Evolutionary conservation across 1,140 invertebrate genomes (phyloP).

Genomic region (Luehdorfia chinensis): DNA sequence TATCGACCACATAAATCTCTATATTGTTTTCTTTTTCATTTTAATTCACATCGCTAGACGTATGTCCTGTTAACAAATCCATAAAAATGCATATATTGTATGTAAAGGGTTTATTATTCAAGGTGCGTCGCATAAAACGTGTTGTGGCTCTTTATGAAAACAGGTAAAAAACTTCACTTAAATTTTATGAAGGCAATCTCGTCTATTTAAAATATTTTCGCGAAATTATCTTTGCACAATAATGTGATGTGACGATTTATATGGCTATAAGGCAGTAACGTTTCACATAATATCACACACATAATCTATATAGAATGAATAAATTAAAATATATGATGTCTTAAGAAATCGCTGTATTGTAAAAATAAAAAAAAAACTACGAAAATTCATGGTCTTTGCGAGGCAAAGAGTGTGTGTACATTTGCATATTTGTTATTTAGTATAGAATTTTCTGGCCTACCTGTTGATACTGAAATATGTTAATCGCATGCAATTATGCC

Average conservation of each 20-base stretch:
- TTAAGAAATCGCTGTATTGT: too few species aligned
- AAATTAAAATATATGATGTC: too few species aligned
- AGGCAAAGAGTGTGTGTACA: too few species aligned
- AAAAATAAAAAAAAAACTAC: too few species aligned
- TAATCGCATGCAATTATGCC: background rate
- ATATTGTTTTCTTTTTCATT: slow-evolving; percentile 14
- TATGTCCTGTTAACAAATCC: slow-evolving; percentile 13
- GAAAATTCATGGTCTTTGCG: too few species aligned
- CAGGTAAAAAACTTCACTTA: slow-evolving; percentile 4
- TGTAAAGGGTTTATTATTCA: slow-evolving; percentile 33
- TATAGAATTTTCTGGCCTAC: too few species aligned
- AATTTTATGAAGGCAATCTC: slow-evolving; percentile 15
- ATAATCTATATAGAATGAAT: too few species aligned
- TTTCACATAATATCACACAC: too few species aligned
- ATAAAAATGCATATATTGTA: slow-evolving; percentile 12
- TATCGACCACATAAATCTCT: slow-evolving; percentile 10
- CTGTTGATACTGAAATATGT: too few species aligned
- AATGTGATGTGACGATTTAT: too few species aligned
- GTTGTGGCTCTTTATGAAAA: slow-evolving; percentile 23
- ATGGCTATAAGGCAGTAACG: too few species aligned
- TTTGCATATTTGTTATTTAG: too few species aligned
- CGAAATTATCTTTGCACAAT: slow-evolving; percentile 6
- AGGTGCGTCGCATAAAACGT: slow-evolving; percentile 30
- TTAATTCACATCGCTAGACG: slow-evolving; percentile 8
- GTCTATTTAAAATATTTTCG: background rate